Evolutionary conservation across 2,888 invertebrate genomes (phyloP).

Genomic region (Chymomyza amoena): DNA sequence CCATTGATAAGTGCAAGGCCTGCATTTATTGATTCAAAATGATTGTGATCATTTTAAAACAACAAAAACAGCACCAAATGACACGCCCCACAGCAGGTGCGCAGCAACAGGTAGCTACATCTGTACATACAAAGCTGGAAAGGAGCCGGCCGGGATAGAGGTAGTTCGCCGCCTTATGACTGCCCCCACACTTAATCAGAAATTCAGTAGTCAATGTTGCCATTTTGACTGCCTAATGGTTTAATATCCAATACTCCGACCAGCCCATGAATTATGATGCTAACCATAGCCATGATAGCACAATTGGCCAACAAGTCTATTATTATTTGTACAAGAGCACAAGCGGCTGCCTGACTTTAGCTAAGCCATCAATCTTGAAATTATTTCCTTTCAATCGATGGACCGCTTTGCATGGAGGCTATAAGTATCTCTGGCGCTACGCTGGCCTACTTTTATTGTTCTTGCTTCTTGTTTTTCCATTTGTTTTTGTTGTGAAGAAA

Average conservation of each 20-base stretch:
- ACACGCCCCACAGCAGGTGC: constrained; percentile 63
- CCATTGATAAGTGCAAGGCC: constrained; percentile 32
- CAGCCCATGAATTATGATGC: constrained; percentile 62
- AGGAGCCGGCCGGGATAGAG: background rate
- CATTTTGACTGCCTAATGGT: constrained; percentile 68
- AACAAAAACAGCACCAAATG: constrained; percentile 21
- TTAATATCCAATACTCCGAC: constrained; percentile 35
- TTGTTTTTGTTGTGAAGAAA: background rate
- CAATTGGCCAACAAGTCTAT: constrained; percentile 71
- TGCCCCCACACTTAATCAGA: constrained; percentile 40
- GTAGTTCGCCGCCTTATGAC: background rate
- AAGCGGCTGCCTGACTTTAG: constrained; percentile 8
- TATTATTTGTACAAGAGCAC: constrained; percentile 64
- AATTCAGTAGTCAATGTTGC: constrained; percentile 60
- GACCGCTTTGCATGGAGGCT: background rate
- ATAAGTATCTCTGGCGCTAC: background rate
- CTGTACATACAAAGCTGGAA: background rate
- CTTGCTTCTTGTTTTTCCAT: too few relatives aligned
- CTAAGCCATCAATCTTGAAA: constrained; percentile 64
- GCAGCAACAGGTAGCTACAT: constrained; percentile 25
- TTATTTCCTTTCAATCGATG: background rate
- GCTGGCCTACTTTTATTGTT: background rate
- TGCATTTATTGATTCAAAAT: constrained; percentile 73
- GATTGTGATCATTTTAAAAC: constrained; percentile 42
- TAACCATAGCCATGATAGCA: constrained; percentile 71